These are phyloP conservation scores for Indicator indicator DNA, from an alignment of 2,113 vertebrate species.

Conservation along the genomic window DNA sequence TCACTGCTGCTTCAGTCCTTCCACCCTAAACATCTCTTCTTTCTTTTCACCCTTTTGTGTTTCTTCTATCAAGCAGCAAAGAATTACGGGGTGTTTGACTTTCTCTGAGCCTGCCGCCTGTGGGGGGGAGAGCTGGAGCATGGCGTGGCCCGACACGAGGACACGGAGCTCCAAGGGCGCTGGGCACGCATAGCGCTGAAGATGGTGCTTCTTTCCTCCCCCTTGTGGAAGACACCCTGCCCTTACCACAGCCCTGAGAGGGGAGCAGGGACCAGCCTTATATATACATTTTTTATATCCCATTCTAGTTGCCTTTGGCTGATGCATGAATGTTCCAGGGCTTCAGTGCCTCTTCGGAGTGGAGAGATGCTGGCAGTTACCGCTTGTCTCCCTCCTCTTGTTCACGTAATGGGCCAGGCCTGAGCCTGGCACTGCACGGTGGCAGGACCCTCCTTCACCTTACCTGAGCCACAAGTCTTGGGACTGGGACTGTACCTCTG, in stretches of 20 bases:
- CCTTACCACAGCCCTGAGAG: slow-evolving; percentile 33
- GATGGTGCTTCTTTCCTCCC: slow-evolving; percentile 67
- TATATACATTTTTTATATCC: slow-evolving; percentile 4
- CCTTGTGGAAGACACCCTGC: slow-evolving; percentile 37
- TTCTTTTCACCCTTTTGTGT: slow-evolving; percentile 80
- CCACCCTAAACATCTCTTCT: slow-evolving; percentile 77
- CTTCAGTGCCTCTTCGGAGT: slow-evolving; percentile 52
- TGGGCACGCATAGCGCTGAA: slow-evolving; percentile 52
- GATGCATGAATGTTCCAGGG: slow-evolving; percentile 55
- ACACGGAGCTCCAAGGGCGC: slow-evolving; percentile 60
- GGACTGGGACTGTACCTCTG: neutral
- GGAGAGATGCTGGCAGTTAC: neutral
- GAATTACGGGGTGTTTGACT: slow-evolving; percentile 89
- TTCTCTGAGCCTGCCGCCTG: slow-evolving; percentile 80
- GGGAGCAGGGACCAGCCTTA: slow-evolving; percentile 55
- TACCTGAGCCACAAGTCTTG: accelerated
- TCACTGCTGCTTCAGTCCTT: slow-evolving; percentile 51
- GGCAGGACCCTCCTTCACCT: neutral
- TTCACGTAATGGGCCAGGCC: neutral
- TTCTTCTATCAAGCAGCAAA: slow-evolving; percentile 83
- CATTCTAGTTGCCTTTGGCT: slow-evolving; percentile 4
- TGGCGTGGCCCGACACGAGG: slow-evolving; percentile 64
- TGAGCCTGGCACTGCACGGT: neutral
- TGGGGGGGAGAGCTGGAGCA: slow-evolving; percentile 70
- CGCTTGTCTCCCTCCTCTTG: neutral